phyloP scores from a whole-genome alignment of 2,113 vertebrate genomes.

The Sebastes fasciatus region DNA sequence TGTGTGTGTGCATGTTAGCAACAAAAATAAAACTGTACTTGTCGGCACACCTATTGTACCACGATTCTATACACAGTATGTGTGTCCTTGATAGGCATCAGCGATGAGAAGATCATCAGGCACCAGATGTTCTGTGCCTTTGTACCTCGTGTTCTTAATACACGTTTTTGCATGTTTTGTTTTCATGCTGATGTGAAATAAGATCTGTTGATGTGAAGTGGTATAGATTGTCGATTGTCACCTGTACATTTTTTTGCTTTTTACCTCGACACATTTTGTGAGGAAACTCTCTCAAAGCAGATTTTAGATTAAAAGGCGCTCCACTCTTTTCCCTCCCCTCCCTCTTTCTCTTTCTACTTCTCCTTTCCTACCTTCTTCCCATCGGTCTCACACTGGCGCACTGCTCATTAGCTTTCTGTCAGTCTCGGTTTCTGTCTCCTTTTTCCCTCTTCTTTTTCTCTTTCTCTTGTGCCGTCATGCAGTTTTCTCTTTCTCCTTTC shows the following conservation, averaged over 20 bases:
- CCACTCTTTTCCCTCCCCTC: slow-evolving; percentile 12
- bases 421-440: slow-evolving; percentile 65
- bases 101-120: neutral
- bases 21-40: slow-evolving; percentile 40
- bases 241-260: neutral
- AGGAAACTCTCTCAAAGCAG: slow-evolving; percentile 58
- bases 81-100: slow-evolving; percentile 1
- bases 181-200: neutral
- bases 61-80: neutral
- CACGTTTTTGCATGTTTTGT: neutral
- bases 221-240: neutral
- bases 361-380: slow-evolving; percentile 57
- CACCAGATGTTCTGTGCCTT: neutral
- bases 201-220: neutral
- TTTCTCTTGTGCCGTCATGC: slow-evolving; percentile 44
- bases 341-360: slow-evolving; percentile 20
- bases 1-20: slow-evolving; percentile 20
- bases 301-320: slow-evolving; percentile 58
- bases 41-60: slow-evolving; percentile 16
- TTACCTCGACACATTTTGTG: slow-evolving; percentile 33
- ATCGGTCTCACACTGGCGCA: slow-evolving; percentile 63
- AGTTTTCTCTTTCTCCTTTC: slow-evolving; percentile 15
- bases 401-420: slow-evolving; percentile 83
- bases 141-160: neutral
- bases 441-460: neutral